phyloP scores from a whole-genome alignment of 2,797 vertebrate genomes.

The Acrossocheilus wenchowensis region DNA sequence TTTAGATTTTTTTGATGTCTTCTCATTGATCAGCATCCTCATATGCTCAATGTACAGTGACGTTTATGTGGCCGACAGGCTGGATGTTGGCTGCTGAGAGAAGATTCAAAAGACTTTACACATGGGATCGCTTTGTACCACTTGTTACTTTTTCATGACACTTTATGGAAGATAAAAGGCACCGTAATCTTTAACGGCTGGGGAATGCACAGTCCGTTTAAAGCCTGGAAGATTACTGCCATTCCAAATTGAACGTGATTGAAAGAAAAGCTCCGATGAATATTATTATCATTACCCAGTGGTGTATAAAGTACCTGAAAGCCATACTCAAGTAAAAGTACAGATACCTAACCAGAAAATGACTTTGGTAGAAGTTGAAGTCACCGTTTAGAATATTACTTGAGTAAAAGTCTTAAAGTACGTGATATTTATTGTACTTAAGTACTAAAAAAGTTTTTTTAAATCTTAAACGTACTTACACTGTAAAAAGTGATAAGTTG shows the following conservation, averaged over 20 bases:
- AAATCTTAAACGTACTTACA: too few species aligned
- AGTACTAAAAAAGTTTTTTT: too few species aligned
- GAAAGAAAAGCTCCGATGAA: neutral
- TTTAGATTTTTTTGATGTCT: neutral
- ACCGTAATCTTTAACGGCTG: neutral
- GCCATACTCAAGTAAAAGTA: too few species aligned
- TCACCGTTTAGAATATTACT: too few species aligned
- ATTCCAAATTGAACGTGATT: neutral
- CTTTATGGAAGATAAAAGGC: constrained; percentile 15
- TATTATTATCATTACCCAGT: neutral
- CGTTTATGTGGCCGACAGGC: neutral
- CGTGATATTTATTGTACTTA: too few species aligned
- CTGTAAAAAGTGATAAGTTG: too few species aligned
- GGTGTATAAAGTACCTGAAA: too few species aligned
- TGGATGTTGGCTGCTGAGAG: neutral
- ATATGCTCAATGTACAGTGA: neutral
- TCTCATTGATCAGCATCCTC: neutral
- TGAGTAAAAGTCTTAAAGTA: too few species aligned
- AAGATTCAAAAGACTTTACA: neutral
- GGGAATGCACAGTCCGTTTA: neutral
- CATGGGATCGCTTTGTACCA: neutral
- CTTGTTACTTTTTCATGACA: neutral
- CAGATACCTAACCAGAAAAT: too few species aligned
- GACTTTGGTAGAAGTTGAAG: too few species aligned
- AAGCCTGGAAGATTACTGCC: neutral